Base-by-base conservation (phyloP, 2,113 vertebrate species). In the Bufo gargarizans region DNA sequence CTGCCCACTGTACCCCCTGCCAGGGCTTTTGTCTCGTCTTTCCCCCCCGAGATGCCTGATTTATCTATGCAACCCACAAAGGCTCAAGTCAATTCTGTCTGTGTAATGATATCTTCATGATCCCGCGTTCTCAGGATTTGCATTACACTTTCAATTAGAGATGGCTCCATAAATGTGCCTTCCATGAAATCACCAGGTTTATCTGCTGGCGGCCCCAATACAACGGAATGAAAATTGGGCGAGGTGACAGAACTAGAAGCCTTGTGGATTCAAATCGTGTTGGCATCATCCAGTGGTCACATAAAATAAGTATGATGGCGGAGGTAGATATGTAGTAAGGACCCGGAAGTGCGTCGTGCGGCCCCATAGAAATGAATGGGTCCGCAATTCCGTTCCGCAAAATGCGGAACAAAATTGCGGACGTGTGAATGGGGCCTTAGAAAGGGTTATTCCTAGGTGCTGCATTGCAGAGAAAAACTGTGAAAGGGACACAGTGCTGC, bases 121-220 rank as follows among this genome's bases (percentile, higher is more conserved):
- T 83, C 81, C 45, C 12, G 47, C 81, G n/a, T 49, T 53, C 61
- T n/a, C 61, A 12, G 45, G 59, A 82, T 82, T 65, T 69, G 61
- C 63, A 69, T 83, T 50, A 83, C n/a, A 69, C 49, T 83, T 69
- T 69, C 61, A 83, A 83, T 83, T 83, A 83, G 47, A 83, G 47
- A 63, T 9, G 61, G 19, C 19, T 67, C 61, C 81, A 83, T 65
- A 83, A 49, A 53, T 83, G 81, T 53, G 61, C 61, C 20, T 67
- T 69, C 61, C 81, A 69, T 22, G 63, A 83, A 82, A 83, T 69
- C 43, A 69, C 81, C 81, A 22, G 81, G 43, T 50, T 65, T 63
- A 78, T 78, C n/a, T 43, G 6, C 77, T 8, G 65, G 81, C 45
- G 49, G 81, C 81, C 22, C 81, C 22, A 50, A 67, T 67, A 53